Base-by-base conservation (phyloP, 2,797 vertebrate genomes). In the Sylvilagus floridanus region DNA sequence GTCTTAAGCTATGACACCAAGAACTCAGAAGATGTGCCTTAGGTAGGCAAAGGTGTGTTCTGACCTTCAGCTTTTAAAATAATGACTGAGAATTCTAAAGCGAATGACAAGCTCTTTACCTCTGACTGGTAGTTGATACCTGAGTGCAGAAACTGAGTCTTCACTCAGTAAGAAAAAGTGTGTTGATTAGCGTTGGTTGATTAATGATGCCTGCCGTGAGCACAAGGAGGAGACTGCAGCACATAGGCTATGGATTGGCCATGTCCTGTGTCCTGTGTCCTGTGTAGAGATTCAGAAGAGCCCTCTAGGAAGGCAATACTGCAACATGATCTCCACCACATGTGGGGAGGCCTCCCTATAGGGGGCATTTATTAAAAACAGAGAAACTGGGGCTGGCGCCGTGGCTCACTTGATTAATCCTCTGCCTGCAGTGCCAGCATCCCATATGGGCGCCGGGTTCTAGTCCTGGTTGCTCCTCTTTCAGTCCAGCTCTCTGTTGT, bases 51-150 rank as follows among this genome's bases (percentile, higher is more conserved):
- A 87, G 26, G 16, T 66, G 28, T 78, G 50, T 42, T 93, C 7
- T 52, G 14, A 65, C 10, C 7, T 95, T 83, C 63, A 19, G 2
- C 2, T 9, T 66, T 86, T 96, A 78, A 37, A 26, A 37, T 72
- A 84, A 89, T 57, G 52, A 88, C 62, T 63, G 50, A 93, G 2
- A 14, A 35, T 4, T 30, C 9, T 57, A 71, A 66, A 75, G n/a
- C 16, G 35, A 78, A n/a, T 66, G 16, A 35, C 1, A 82, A 21
- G 4, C 42, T 13, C 32, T 79, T 84, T 93, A 50, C 69, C 57
- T 94, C 96, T 78, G 47, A 73, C 14, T 32, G 5, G 54, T 81
- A 62, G 42, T 83, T 92, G 37, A 65, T 50, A 19, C 47, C 47
- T 69, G 37, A 83, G 12, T 75, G 28, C 7, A 2, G 62, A 82